phyloP scores from a whole-genome alignment of 1,140 invertebrate genomes.

The Hermetia illucens region DNA sequence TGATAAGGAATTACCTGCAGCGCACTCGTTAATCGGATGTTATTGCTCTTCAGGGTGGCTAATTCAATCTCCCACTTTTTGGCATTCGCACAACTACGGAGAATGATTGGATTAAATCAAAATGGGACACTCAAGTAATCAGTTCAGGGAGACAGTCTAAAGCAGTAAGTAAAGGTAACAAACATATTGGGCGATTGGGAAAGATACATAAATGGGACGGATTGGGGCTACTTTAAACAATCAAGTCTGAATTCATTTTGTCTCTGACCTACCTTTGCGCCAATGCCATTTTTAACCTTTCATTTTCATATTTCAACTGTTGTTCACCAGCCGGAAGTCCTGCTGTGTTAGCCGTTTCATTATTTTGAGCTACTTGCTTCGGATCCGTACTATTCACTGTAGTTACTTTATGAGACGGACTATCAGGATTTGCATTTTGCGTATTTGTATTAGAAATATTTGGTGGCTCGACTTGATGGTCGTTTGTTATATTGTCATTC shows the following conservation, averaged over 20 bases:
- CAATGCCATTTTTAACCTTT: constrained; percentile 84
- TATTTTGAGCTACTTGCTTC: constrained; percentile 1
- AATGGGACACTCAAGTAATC: too few species aligned
- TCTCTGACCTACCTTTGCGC: constrained; percentile 77
- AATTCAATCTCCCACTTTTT: constrained; percentile 98
- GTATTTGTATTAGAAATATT: constrained; percentile 29
- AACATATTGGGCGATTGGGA: not conserved
- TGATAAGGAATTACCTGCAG: constrained; percentile 49
- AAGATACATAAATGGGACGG: too few species aligned
- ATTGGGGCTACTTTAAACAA: too few species aligned
- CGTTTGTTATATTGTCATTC: constrained; percentile 27
- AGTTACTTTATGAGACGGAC: constrained; percentile 26
- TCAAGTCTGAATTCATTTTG: too few species aligned
- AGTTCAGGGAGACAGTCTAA: too few species aligned
- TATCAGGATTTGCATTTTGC: constrained; percentile 30
- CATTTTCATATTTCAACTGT: constrained; percentile 95
- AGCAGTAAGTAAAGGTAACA: not conserved
- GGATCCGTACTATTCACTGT: constrained; percentile 2
- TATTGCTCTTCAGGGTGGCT: constrained; percentile 91
- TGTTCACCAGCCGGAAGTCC: constrained; percentile 47
- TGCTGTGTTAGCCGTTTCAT: constrained; percentile 15
- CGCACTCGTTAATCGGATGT: constrained; percentile 83
- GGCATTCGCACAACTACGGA: constrained; percentile 79
- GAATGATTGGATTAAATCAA: too few species aligned
- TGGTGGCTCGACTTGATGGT: constrained; percentile 35